Percentiles rank a stretch among this genome's conserved stretches.
Conservation (phyloP, 2,888 invertebrate genomes). For the Tromatobia lineatoria region DNA sequence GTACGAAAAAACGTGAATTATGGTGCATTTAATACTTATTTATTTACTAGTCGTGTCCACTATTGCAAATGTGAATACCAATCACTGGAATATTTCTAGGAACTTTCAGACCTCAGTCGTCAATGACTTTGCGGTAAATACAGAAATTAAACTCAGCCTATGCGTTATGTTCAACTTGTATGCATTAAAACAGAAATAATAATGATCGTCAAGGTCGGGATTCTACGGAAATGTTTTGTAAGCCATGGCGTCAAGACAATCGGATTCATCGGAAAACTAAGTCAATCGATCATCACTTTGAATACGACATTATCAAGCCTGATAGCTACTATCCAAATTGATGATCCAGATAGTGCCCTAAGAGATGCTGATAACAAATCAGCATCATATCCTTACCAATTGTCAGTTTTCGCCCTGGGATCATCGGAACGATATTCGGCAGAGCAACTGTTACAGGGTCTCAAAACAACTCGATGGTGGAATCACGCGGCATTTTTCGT, state of each 20-base stretch:
- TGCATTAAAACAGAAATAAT: not conserved
- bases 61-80: not conserved
- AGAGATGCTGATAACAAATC: not conserved
- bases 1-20: not conserved
- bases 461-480: constrained; percentile 18
- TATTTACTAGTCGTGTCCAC: not conserved
- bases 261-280: not conserved
- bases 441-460: not conserved
- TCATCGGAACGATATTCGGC: not conserved
- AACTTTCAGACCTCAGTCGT: not conserved
- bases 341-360: not conserved
- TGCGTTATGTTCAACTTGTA: not conserved
- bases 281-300: not conserved
- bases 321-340: not conserved
- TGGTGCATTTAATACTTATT: not conserved
- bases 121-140: constrained; percentile 4
- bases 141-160: no score
- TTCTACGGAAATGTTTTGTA: constrained; percentile 9
- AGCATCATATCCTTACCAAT: not conserved
- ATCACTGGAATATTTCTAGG: not conserved
- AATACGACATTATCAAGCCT: not conserved
- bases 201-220: not conserved
- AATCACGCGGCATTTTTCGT: constrained; percentile 3
- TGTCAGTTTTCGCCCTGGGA: not conserved
- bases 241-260: not conserved